Base-by-base conservation (phyloP, 2,888 invertebrate species). In the Tetragonisca angustula region DNA sequence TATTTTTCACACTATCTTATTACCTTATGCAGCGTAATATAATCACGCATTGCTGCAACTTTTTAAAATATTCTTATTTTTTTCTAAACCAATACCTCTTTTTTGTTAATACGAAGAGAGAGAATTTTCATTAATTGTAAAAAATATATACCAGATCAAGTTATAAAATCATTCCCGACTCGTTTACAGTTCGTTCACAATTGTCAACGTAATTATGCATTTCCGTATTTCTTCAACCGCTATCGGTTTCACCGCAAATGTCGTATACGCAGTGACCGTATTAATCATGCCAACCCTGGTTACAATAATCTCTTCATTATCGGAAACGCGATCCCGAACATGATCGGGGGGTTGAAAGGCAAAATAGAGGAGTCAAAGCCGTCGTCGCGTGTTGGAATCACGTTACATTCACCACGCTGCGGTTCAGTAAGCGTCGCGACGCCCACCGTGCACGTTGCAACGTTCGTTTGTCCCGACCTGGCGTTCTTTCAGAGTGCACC, bases 381-480 rank as follows among this genome's bases (percentile, higher is more conserved):
- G 73, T 62, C 76, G 81, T 81, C 76, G 88, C 70, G 82, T 84
- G 86, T 59, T 49, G 69, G 83, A 76, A 89, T 81, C 75, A 79
- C 84, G 86, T 84, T 76, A 76, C 75, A 67, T 76, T 74, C 68
- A 82, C 78, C 78, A 76, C 75, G 69, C 65, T 83, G 77, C 56
- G 80, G 87, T 80, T 88, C 92, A 93, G 93, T 93, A 85, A 92
- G 91, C 92, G 92, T 90, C 92, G 92, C 91, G 92, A 90, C 92
- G 92, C 89, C 90, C 90, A 91, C 89, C 89, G 88, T 86, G 90
- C 88, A 90, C 83, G 87, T 89, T 85, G 86, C 81, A 83, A 50
- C 54, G 73, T 70, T 49, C 75, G 54, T 43, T 52, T 71, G 75
- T 43, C 69, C 67, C 43, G 50, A 67, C 27, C 24, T 32, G 17